phyloP scores from a whole-genome alignment of 1,140 invertebrate species.

The Laupala kohalensis region DNA sequence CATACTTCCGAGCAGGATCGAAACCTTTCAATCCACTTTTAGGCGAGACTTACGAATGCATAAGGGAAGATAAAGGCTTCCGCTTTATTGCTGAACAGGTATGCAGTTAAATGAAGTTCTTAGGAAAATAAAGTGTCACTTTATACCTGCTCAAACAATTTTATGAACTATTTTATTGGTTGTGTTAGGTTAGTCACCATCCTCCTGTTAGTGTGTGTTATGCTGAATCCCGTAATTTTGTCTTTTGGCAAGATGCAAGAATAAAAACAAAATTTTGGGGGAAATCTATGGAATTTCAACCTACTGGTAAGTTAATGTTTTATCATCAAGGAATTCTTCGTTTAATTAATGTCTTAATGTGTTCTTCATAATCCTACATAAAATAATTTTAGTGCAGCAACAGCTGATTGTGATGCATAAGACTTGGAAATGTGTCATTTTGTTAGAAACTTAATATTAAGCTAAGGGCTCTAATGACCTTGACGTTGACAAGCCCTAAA shows the following conservation, averaged over 20 bases:
- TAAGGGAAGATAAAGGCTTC: slow-evolving; percentile 58
- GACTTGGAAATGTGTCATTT: too few relatives aligned
- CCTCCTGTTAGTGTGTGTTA: slow-evolving; percentile 73
- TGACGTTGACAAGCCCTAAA: too few relatives aligned
- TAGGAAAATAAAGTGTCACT: neutral
- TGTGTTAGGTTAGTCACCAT: slow-evolving; percentile 57
- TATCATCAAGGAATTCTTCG: too few relatives aligned
- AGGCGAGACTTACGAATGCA: slow-evolving; percentile 74
- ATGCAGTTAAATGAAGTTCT: slow-evolving; percentile 1
- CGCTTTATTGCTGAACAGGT: slow-evolving; percentile 57
- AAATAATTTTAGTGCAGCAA: too few relatives aligned
- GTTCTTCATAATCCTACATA: too few relatives aligned
- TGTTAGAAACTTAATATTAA: too few relatives aligned
- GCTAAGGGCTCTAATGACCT: too few relatives aligned
- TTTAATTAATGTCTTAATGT: too few relatives aligned
- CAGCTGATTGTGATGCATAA: too few relatives aligned
- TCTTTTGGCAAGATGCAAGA: slow-evolving; percentile 66
- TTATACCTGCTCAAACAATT: neutral
- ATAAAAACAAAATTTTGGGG: slow-evolving; percentile 86
- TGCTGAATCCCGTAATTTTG: slow-evolving; percentile 58
- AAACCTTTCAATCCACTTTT: slow-evolving; percentile 82
- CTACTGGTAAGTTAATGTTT: slow-evolving; percentile 25
- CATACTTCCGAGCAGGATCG: slow-evolving; percentile 62
- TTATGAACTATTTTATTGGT: neutral
- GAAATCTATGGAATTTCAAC: slow-evolving; percentile 80